A percentile compares a stretch with the other conserved stretches of the same genome.
Evolutionary conservation across 2,113 vertebrate genomes (phyloP).

Genomic region (Patagioenas fasciata): DNA sequence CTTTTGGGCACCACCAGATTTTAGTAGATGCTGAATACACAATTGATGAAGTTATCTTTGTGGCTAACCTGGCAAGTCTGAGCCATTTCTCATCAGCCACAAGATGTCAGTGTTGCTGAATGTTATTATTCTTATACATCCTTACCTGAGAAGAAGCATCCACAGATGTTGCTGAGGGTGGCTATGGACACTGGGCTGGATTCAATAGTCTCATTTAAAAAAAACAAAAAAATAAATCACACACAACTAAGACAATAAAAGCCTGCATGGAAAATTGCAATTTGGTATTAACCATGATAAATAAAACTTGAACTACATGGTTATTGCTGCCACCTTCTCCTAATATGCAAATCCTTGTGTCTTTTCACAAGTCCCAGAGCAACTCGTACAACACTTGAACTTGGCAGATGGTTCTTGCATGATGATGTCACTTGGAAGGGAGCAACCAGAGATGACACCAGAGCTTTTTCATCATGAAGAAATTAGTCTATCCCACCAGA

Average conservation of each 20-base stretch:
- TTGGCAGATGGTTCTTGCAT: not conserved
- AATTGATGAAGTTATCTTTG: not conserved
- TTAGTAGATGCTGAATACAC: not conserved
- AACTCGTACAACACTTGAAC: not conserved
- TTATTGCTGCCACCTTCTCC: not conserved
- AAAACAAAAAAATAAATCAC: not conserved
- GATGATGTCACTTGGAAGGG: not conserved
- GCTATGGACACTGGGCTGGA: not conserved
- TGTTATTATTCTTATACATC: not conserved
- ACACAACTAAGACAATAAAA: not conserved
- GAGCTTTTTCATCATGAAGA: not conserved
- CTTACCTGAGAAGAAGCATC: not conserved
- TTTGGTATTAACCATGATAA: not conserved
- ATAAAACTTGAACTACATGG: not conserved
- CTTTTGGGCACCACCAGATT: not conserved
- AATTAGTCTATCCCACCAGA: not conserved
- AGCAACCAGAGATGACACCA: not conserved
- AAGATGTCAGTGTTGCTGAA: slow-evolving; percentile 71
- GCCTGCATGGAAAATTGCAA: not conserved
- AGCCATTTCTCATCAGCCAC: slow-evolving; percentile 48
- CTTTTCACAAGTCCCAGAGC: not conserved
- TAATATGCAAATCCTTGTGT: not conserved
- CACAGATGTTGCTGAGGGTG: not conserved
- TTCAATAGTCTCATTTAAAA: not conserved
- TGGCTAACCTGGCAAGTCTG: not conserved